Evolutionary conservation across 92 coral and sea anemone genomes (phyloP), one percentile per base, ranked within the genome.

Genomic region (Micromussa lordhowensis): DNA sequence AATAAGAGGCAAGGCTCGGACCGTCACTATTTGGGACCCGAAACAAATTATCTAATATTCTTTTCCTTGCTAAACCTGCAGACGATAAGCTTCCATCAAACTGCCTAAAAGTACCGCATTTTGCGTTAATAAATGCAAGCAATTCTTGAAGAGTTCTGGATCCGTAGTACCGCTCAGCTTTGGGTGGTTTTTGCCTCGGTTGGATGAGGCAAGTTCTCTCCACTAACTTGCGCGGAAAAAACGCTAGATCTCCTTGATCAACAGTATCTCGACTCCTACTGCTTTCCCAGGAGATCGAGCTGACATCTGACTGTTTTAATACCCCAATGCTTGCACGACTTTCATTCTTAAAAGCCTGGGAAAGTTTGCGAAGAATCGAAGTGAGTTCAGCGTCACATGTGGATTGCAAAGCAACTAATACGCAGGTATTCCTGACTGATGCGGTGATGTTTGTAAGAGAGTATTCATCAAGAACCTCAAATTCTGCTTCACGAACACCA

Each of bases 171-270:
- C 10, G 78, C 15, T 92, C 57, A 24, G 86, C 80, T 26, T 73
- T 82, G 9, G 90, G 85, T 54, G 75, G 72, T 26, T 71, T 82
- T 66, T 68, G 59, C 88, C 88, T 57, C 19, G 93, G 95, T 51
- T 71, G 79, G n/a, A 93, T 53, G 24, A 95, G 92, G 68, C 98
- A 95, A 1, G 90, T 85, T 55, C 96, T 91, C 38, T 94, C 96
- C 30, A 49, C 34, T 18, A 69, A 81, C 57, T 88, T 85, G 61
- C 82, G 88, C 19, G 94, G 95, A 82, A 83, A 95, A 82, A 95
- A 87, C 32, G 90, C 76, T 22, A 95, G 70, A 77, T 82, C 80
- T 35, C 38, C 44, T 9, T 18, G 19, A 36, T 76, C 82, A 30
- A 48, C 44, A 24, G 84, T 59, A 75, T 87, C 83, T 18, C 64